A percentile compares a stretch with the other conserved stretches of the same genome.
These are phyloP conservation scores for Cephonodes hylas DNA, from an alignment of 2,888 invertebrate species.

Conservation along the genomic window DNA sequence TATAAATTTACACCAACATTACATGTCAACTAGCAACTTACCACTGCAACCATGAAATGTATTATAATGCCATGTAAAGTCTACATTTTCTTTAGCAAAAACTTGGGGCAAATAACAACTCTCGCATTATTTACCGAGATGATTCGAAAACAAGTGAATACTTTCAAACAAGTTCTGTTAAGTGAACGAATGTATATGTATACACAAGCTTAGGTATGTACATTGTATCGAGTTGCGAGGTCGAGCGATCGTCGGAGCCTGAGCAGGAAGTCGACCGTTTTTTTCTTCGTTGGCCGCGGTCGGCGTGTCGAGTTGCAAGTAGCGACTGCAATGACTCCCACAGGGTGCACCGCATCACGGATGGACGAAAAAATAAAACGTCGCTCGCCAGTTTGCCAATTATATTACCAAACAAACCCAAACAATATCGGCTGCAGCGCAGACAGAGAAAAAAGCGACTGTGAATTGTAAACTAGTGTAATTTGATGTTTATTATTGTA, in stretches of 20 bases:
- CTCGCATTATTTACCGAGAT: not conserved
- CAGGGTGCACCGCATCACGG: not conserved
- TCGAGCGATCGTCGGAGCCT: constrained; percentile 29
- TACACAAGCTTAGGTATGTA: not conserved
- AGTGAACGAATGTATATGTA: not conserved
- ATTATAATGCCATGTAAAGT: not conserved
- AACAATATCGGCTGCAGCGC: not conserved
- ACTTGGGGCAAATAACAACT: too few species aligned
- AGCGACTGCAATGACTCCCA: not conserved
- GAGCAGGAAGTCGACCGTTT: constrained; percentile 44
- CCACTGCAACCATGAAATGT: not conserved
- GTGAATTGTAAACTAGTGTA: not conserved
- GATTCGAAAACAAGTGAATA: not conserved
- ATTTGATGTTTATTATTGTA: not conserved
- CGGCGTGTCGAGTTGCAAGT: constrained; percentile 17
- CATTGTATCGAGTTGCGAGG: constrained; percentile 40
- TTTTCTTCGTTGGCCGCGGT: constrained; percentile 36
- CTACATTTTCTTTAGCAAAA: too few species aligned
- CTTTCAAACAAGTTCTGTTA: not conserved
- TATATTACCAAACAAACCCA: too few species aligned
- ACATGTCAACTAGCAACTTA: not conserved
- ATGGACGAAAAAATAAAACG: not conserved
- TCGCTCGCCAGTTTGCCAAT: not conserved
- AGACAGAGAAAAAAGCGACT: not conserved
- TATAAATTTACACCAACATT: too few species aligned